Evolutionary conservation across 2,888 invertebrate genomes (phyloP).

Genomic region (Tiliacea aurago): DNA sequence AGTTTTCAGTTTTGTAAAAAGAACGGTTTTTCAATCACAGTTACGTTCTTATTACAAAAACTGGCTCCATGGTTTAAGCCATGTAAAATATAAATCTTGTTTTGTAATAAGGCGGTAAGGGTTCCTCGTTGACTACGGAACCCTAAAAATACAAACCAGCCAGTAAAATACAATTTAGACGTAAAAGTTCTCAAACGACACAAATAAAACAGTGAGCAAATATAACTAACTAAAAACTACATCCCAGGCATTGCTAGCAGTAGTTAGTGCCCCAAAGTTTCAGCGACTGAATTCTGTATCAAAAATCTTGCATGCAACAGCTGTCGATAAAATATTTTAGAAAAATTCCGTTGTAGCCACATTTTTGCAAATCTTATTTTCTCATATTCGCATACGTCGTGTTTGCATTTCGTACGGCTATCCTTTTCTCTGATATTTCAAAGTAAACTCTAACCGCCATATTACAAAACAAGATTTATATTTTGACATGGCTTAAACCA

Average conservation of each 20-base stretch:
- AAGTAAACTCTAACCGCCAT: constrained; percentile 3
- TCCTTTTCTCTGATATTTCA: constrained; percentile 18
- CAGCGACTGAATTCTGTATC: constrained; percentile 72
- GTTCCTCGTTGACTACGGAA: too few species aligned
- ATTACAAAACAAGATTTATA: too few species aligned
- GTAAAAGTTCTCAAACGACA: neutral
- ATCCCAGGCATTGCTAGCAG: constrained; percentile 20
- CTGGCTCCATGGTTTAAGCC: too few species aligned
- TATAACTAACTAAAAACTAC: constrained; percentile 26
- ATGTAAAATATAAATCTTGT: too few species aligned
- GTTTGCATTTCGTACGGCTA: neutral
- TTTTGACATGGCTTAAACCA: too few species aligned
- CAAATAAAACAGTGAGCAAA: constrained; percentile 23
- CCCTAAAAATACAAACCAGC: too few species aligned
- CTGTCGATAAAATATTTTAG: constrained; percentile 80
- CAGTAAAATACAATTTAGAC: too few species aligned
- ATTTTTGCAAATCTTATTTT: constrained; percentile 73
- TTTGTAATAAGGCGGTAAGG: too few species aligned
- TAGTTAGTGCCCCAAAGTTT: constrained; percentile 39
- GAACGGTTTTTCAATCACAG: too few species aligned
- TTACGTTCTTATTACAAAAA: too few species aligned
- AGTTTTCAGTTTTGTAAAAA: too few species aligned
- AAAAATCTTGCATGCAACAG: constrained; percentile 75
- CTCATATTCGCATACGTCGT: constrained; percentile 45
- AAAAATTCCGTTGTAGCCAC: constrained; percentile 73